Percentiles rank a stretch among this genome's conserved stretches.
Conservation (phyloP, 2,113 vertebrate genomes). For the Tachuris rubrigastra region DNA sequence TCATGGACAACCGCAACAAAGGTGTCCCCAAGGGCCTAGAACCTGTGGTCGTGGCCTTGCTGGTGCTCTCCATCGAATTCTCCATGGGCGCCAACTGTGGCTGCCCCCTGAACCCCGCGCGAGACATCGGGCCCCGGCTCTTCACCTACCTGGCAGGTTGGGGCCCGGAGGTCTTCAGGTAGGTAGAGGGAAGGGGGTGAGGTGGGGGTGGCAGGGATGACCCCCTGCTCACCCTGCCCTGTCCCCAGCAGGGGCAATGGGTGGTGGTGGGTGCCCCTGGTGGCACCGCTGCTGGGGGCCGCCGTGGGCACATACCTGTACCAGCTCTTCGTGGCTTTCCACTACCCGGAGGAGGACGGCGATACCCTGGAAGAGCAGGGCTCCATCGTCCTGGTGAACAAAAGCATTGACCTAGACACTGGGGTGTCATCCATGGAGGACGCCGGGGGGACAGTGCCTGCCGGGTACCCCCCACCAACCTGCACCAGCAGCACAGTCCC, state of each 20-base stretch:
- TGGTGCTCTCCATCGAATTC: constrained; percentile 77
- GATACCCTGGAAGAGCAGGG: neutral
- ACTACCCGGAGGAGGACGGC: constrained; percentile 63
- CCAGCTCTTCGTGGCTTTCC: constrained; percentile 76
- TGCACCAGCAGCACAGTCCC: rapidly evolving
- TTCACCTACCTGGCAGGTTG: constrained; percentile 86
- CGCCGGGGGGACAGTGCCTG: rapidly evolving
- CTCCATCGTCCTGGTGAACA: neutral
- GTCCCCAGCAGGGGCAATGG: constrained; percentile 76
- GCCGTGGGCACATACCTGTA: constrained; percentile 73
- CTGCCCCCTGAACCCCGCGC: constrained; percentile 84
- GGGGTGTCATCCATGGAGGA: neutral
- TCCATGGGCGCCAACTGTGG: constrained; percentile 83
- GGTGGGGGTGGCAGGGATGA: neutral
- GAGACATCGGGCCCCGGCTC: constrained; percentile 86
- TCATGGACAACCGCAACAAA: constrained; percentile 77
- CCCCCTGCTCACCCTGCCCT: neutral
- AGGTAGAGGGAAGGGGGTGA: neutral
- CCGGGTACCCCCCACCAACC: rapidly evolving
- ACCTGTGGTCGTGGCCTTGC: constrained; percentile 71
- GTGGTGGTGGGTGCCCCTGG: constrained; percentile 89
- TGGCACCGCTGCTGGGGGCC: constrained; percentile 76
- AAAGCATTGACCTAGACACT: rapidly evolving
- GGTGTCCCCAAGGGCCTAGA: constrained; percentile 74
- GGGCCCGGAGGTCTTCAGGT: constrained; percentile 84